Conservation (phyloP, 2,113 vertebrate species). For the Pongo pygmaeus region DNA sequence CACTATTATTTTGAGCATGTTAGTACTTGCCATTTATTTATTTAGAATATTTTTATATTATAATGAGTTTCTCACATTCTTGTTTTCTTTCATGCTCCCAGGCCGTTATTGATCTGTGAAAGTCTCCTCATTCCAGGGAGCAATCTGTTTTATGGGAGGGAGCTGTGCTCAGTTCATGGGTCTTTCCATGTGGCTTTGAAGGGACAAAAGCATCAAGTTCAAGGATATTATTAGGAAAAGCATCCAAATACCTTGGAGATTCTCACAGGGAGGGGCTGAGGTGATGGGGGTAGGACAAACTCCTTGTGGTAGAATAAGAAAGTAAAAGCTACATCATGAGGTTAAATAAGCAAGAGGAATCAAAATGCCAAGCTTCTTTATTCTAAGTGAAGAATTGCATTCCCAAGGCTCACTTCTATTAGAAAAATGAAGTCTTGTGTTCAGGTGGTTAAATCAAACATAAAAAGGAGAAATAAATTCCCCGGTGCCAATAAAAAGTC, state of each 20-base stretch:
- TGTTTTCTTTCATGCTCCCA: constrained; percentile 54
- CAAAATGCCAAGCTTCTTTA: neutral
- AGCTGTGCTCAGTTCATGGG: neutral
- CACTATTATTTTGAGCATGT: constrained; percentile 77
- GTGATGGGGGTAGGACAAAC: neutral
- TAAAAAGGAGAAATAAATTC: neutral
- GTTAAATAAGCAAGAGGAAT: constrained; percentile 27
- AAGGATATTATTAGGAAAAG: neutral
- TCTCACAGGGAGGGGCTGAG: neutral
- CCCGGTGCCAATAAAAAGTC: neutral
- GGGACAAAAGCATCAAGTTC: neutral
- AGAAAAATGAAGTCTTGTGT: neutral
- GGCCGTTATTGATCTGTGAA: constrained; percentile 63
- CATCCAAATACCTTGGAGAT: neutral
- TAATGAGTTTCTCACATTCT: constrained; percentile 75
- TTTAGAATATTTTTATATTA: constrained; percentile 76
- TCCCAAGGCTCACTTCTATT: neutral
- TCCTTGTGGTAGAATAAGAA: neutral
- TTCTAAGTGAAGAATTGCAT: neutral
- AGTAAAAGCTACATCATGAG: neutral
- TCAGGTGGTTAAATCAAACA: constrained; percentile 34
- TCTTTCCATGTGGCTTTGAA: neutral
- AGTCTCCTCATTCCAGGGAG: constrained; percentile 28
- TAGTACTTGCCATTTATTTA: constrained; percentile 79
- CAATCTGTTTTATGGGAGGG: constrained; percentile 22